Evolutionary conservation across 35 echinoderm and acorn worm genomes (phyloP), one percentile per base, ranked within the genome.

Genomic region (Lytechinus pictus): DNA sequence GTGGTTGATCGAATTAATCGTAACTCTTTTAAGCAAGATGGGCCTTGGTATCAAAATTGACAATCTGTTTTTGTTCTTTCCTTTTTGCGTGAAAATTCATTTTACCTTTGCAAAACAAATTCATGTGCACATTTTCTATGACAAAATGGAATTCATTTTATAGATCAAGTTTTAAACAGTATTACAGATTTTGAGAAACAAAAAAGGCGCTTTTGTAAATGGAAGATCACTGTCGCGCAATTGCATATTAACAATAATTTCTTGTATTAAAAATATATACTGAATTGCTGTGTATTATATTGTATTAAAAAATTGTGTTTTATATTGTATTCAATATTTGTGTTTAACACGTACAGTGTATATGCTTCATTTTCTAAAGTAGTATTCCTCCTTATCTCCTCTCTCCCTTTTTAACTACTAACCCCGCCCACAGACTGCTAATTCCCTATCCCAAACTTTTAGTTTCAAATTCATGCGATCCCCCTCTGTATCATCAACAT

Each of bases 391-490:
- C 66, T 79, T 79, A 7, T 79, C 66, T 79, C 66, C 66, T 79
- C 66, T 79, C 8, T 79, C 66, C 14, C 19, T 16, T 24, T 24
- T 79, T 24, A 79, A 4, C 19, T 8, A 53, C n/a, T 93, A 54
- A 27, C 10, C 33, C 33, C 33, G 9, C 6, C 27, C 54, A 53
- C 54, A 93, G 92, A 54, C 57, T 57, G 92, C 92, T 93, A 93
- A 93, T 16, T 93, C 92, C n/a, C 11, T 93, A 27, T 93, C 92
- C 92, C 92, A 93, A 93, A 93, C 92, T 16, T 93, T 93, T 93
- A 93, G 92, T 24, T 93, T 93, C 57, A 93, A 93, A 57, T 93
- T 93, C 54, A 57, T 93, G 92, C 92, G 92, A 55, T 93, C 92
- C 9, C 92, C 92, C 54, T 55, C 92, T 57, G 53, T 27, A 93